These are phyloP conservation scores for Gymnothorax reevesii DNA, from an alignment of 2,797 vertebrate genomes.

Conservation along the genomic window DNA sequence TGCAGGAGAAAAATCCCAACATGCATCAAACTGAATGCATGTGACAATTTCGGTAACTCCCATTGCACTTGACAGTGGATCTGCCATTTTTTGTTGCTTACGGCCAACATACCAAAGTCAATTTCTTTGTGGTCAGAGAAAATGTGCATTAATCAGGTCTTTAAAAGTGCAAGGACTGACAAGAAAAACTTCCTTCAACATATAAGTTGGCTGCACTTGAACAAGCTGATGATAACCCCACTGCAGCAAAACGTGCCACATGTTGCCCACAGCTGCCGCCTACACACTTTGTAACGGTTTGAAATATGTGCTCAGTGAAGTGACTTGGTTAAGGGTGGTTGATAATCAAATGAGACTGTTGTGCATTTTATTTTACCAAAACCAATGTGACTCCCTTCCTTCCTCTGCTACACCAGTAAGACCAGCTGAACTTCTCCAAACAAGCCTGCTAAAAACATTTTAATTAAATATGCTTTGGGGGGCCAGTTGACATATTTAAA, in stretches of 20 bases:
- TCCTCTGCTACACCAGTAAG: slow-evolving; percentile 41
- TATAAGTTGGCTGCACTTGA: neutral
- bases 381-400: slow-evolving; percentile 31
- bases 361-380: slow-evolving; percentile 29
- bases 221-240: neutral
- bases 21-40: too few relatives aligned
- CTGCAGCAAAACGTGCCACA: neutral
- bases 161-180: neutral
- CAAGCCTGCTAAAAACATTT: neutral
- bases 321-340: slow-evolving; percentile 34
- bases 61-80: too few relatives aligned
- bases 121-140: neutral
- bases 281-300: neutral
- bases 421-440: slow-evolving; percentile 34
- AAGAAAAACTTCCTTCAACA: neutral
- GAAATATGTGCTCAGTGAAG: neutral
- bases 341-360: slow-evolving; percentile 47
- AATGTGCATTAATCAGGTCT: neutral
- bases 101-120: too few relatives aligned
- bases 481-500: neutral
- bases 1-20: too few relatives aligned
- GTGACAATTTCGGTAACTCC: too few relatives aligned
- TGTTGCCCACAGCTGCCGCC: neutral
- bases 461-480: neutral
- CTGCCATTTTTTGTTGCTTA: too few relatives aligned